Percentiles rank a stretch among this genome's conserved stretches.
Conservation (phyloP, 2,797 vertebrate species). For the Odontamblyopus lacepedii region DNA sequence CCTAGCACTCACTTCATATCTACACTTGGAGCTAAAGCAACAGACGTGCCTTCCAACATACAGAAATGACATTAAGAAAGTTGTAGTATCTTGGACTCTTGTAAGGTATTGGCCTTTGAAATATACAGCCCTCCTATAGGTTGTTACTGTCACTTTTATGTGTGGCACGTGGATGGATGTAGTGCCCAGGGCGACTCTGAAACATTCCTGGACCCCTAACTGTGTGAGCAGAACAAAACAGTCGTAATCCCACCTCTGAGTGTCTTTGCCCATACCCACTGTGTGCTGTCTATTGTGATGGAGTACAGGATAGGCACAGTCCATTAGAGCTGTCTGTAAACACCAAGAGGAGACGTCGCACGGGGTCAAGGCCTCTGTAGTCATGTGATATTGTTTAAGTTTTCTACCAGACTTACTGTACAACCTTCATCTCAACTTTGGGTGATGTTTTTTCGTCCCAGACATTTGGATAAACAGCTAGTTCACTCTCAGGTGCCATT, state of each 20-base stretch:
- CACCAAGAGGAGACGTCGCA: constrained; percentile 51
- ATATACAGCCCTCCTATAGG: constrained; percentile 31
- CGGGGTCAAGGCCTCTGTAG: constrained; percentile 6
- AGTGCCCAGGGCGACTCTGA: constrained; percentile 35
- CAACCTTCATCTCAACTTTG: neutral
- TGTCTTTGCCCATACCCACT: constrained; percentile 14
- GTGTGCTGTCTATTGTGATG: constrained; percentile 42
- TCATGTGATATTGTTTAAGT: constrained; percentile 17
- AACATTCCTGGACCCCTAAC: constrained; percentile 60
- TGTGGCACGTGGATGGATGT: constrained; percentile 65
- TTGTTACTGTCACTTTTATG: constrained; percentile 54
- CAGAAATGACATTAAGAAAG: neutral
- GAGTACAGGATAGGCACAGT: constrained; percentile 47
- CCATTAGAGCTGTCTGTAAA: constrained; percentile 50
- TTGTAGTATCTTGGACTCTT: constrained; percentile 29
- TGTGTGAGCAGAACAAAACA: constrained; percentile 51
- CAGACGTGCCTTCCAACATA: constrained; percentile 63
- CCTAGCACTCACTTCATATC: constrained; percentile 32
- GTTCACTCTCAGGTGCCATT: constrained; percentile 25
- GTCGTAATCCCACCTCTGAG: constrained; percentile 25
- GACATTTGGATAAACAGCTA: constrained; percentile 42
- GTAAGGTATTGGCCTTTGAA: constrained; percentile 19
- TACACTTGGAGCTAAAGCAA: constrained; percentile 63
- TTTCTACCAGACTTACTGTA: constrained; percentile 21
- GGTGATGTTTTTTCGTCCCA: constrained; percentile 21